A percentile compares a stretch with the other conserved stretches of the same genome.
Evolutionary conservation across 2,797 vertebrate genomes (phyloP).

Genomic region (Gymnopithys bicolor): DNA sequence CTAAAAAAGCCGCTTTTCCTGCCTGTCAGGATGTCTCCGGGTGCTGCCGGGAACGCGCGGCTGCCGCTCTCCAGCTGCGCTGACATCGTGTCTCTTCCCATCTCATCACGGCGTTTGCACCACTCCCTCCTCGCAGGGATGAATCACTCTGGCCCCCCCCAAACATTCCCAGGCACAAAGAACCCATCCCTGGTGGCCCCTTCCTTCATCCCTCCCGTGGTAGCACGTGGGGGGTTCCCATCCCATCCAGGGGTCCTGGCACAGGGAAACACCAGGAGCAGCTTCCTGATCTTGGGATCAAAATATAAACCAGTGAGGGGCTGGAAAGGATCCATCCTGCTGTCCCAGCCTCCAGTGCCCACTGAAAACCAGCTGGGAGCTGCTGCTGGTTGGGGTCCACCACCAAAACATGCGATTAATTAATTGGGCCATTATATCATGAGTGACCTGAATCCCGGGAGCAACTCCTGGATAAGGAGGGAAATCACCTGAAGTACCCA

Average conservation of each 20-base stretch:
- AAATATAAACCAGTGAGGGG: rapidly evolving
- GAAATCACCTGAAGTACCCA: background rate
- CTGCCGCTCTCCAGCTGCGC: conserved; percentile 12
- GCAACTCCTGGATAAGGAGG: background rate
- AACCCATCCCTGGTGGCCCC: rapidly evolving
- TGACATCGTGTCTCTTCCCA: conserved; percentile 32
- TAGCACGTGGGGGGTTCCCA: rapidly evolving
- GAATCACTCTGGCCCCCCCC: background rate
- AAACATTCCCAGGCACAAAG: background rate
- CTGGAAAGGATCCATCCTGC: background rate
- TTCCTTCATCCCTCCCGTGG: background rate
- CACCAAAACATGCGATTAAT: background rate
- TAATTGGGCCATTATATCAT: background rate
- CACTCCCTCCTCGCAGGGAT: background rate
- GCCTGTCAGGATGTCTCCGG: background rate
- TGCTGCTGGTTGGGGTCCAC: background rate
- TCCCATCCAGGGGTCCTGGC: rapidly evolving
- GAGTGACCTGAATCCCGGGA: background rate
- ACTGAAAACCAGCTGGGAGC: background rate
- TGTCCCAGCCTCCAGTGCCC: background rate
- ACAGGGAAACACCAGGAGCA: background rate
- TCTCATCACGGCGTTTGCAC: conserved; percentile 4
- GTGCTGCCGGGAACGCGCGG: background rate
- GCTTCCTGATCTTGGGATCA: background rate
- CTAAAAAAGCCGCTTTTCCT: rapidly evolving